A percentile compares a stretch with the other conserved stretches of the same genome.
Evolutionary conservation across 2,888 invertebrate species (phyloP).

Genomic region (Osedax frankpressi): DNA sequence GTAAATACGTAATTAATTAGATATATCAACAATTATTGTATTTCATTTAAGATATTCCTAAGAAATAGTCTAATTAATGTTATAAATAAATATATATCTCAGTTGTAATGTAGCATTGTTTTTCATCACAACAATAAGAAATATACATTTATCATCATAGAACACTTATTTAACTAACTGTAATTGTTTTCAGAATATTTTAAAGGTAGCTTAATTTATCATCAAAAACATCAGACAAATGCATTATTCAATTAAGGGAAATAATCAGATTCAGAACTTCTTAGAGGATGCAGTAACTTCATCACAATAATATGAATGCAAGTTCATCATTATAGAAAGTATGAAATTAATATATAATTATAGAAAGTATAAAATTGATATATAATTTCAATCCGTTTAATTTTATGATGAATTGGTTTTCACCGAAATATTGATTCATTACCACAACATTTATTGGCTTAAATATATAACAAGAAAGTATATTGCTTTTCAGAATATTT

Average conservation of each 20-base stretch:
- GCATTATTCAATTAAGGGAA: not conserved
- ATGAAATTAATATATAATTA: not conserved
- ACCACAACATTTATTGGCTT: no score
- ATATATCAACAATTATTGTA: no score
- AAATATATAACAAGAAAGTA: no score
- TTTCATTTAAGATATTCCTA: no score
- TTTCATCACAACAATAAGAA: not conserved
- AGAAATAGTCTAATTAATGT: not conserved
- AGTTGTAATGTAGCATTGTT: not conserved
- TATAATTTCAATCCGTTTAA: not conserved
- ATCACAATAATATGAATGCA: not conserved
- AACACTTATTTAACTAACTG: not conserved
- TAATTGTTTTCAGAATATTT: not conserved
- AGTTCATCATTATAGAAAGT: not conserved
- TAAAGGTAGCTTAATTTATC: not conserved
- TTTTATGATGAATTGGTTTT: not conserved
- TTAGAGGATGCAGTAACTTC: not conserved
- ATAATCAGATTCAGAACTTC: not conserved
- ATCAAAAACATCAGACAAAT: not conserved
- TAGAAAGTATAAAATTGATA: not conserved
- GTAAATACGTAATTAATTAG: no score
- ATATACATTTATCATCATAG: not conserved
- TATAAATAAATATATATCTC: not conserved
- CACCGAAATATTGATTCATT: not conserved
- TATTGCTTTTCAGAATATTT: not conserved